Conservation (phyloP, 2,888 invertebrate genomes). For the Lochmaea crataegi region DNA sequence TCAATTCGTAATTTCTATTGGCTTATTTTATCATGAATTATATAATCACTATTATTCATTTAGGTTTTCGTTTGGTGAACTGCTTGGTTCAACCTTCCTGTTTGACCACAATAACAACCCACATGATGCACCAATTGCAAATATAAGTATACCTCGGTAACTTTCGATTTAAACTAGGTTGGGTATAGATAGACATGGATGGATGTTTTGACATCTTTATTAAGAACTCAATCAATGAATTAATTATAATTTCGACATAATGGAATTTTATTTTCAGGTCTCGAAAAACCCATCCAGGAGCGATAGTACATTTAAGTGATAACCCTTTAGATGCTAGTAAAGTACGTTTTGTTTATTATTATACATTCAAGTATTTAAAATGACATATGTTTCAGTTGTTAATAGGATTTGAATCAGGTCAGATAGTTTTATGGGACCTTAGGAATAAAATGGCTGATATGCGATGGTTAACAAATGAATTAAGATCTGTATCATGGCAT, state of each 20-base stretch:
- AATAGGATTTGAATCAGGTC: conserved; percentile 95
- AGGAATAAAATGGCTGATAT: conserved; percentile 86
- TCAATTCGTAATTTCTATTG: no score
- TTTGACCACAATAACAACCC: no score
- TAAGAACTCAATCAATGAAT: not conserved
- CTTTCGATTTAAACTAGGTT: no score
- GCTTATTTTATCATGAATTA: no score
- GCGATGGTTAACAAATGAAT: conserved; percentile 81
- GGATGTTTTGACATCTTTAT: no score
- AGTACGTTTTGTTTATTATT: conserved; percentile 69
- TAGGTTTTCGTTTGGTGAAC: no score
- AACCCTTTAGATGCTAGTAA: conserved; percentile 97
- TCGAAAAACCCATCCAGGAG: conserved; percentile 95
- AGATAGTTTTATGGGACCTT: conserved; percentile 96
- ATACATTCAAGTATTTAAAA: not conserved
- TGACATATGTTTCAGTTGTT: conserved; percentile 76
- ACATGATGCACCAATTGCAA: no score
- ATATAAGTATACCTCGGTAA: no score
- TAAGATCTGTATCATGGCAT: conserved; percentile 95
- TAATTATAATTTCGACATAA: conserved; percentile 38
- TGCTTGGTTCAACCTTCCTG: no score
- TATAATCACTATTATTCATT: no score
- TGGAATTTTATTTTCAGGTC: conserved; percentile 69
- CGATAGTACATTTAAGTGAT: conserved; percentile 95
- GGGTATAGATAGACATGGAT: no score